These are phyloP conservation scores for Formica aserva DNA, from an alignment of 2,888 invertebrate species.

Conservation along the genomic window DNA sequence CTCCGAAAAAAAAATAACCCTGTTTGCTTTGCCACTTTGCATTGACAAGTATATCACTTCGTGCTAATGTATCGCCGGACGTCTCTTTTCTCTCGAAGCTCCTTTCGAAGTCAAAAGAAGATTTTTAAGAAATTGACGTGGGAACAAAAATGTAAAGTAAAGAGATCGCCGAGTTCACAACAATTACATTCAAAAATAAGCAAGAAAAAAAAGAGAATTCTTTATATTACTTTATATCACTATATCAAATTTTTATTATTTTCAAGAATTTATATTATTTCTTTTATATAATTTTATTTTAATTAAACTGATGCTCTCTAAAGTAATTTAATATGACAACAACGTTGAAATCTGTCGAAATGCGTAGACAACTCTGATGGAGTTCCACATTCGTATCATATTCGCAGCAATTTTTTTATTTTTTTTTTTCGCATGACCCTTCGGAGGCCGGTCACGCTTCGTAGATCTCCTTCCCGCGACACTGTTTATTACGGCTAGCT, in stretches of 20 bases:
- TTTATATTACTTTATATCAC: background rate
- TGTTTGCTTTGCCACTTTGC: slow-evolving; percentile 50
- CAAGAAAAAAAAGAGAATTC: background rate
- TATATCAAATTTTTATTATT: background rate
- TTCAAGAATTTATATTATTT: background rate
- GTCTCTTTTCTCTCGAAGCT: slow-evolving; percentile 7
- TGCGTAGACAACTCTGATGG: background rate
- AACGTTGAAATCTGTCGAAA: background rate
- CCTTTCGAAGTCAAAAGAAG: background rate
- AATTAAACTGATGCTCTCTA: background rate
- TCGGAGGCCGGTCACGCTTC: slow-evolving; percentile 21
- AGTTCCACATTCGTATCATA: background rate
- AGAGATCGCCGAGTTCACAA: background rate
- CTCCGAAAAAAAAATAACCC: slow-evolving; percentile 40
- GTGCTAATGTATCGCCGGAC: slow-evolving; percentile 47
- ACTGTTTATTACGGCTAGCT: slow-evolving; percentile 35
- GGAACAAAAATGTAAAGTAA: background rate
- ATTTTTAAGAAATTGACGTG: slow-evolving; percentile 30
- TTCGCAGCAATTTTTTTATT: background rate
- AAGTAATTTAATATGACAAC: background rate
- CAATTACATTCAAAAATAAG: background rate
- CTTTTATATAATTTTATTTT: background rate
- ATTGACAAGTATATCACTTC: slow-evolving; percentile 55
- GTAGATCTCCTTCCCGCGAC: slow-evolving; percentile 9
- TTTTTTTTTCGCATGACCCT: background rate